These are phyloP conservation scores for Phylloscopus collybita DNA, from an alignment of 2,797 vertebrate genomes.

Conservation along the genomic window DNA sequence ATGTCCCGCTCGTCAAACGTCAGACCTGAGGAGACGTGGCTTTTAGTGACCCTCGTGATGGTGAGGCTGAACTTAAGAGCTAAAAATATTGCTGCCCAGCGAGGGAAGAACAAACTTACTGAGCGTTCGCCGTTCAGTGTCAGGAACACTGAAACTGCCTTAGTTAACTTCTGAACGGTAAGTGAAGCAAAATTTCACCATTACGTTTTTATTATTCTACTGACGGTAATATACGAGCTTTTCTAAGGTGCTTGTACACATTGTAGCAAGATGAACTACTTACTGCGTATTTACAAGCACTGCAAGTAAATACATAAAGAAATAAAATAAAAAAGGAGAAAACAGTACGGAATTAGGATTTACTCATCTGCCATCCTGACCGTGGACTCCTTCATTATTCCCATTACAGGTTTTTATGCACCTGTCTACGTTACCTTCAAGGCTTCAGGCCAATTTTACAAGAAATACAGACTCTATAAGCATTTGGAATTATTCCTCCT, in stretches of 20 bases:
- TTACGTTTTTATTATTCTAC: not conserved
- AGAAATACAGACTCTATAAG: not conserved
- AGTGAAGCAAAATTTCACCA: not conserved
- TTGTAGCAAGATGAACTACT: not conserved
- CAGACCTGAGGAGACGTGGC: conserved; percentile 80
- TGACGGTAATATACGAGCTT: not conserved
- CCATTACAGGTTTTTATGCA: not conserved
- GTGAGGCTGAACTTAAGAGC: not conserved
- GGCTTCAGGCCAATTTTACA: not conserved
- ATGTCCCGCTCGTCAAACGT: conserved; percentile 96
- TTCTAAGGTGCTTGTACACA: not conserved
- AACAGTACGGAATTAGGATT: not conserved
- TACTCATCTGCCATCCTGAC: not conserved
- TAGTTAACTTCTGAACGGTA: not conserved
- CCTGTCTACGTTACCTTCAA: not conserved
- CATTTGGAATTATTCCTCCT: not conserved
- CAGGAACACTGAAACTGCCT: not conserved
- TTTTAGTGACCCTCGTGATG: not conserved
- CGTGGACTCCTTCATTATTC: not conserved
- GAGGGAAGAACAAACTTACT: not conserved
- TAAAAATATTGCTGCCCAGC: not conserved
- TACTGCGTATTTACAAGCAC: not conserved
- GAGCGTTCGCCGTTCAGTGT: not conserved
- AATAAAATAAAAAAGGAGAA: not conserved
- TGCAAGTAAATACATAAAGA: not conserved